A percentile compares a stretch with the other conserved stretches of the same genome.
These are phyloP conservation scores for Ginglymostoma cirratum DNA, from an alignment of 2,113 vertebrate genomes.

Conservation along the genomic window DNA sequence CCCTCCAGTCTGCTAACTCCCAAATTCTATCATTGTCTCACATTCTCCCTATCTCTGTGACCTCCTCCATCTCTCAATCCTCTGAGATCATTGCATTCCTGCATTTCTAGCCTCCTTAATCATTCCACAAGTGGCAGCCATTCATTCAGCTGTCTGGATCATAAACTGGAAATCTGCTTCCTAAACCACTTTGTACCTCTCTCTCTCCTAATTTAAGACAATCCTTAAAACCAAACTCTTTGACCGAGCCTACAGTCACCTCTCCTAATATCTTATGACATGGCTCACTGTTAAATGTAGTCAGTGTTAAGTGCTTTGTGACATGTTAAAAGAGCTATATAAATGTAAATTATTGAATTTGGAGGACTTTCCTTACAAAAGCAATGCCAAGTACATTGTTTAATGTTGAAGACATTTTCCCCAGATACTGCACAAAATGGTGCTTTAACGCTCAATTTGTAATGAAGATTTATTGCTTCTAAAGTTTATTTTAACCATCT, in stretches of 20 bases:
- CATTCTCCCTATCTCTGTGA: no score
- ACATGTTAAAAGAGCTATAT: not conserved
- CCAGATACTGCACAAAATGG: not conserved
- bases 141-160: not conserved
- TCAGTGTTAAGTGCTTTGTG: not conserved
- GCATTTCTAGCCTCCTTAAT: not conserved
- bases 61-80: not conserved
- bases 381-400: not conserved
- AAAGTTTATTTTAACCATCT: not conserved
- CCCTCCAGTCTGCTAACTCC: not conserved
- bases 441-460: slow-evolving; percentile 17
- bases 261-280: not conserved
- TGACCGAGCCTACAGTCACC: not conserved
- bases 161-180: not conserved
- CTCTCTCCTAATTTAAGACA: not conserved
- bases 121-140: not conserved
- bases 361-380: not conserved
- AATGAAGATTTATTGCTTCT: slow-evolving; percentile 27
- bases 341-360: not conserved
- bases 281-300: not conserved
- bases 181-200: not conserved
- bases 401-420: not conserved
- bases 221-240: no score
- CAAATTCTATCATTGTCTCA: not conserved
- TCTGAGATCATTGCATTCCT: not conserved